These are phyloP conservation scores for Pachypanchax playfairii DNA, from an alignment of 2,113 vertebrate genomes.

Conservation along the genomic window DNA sequence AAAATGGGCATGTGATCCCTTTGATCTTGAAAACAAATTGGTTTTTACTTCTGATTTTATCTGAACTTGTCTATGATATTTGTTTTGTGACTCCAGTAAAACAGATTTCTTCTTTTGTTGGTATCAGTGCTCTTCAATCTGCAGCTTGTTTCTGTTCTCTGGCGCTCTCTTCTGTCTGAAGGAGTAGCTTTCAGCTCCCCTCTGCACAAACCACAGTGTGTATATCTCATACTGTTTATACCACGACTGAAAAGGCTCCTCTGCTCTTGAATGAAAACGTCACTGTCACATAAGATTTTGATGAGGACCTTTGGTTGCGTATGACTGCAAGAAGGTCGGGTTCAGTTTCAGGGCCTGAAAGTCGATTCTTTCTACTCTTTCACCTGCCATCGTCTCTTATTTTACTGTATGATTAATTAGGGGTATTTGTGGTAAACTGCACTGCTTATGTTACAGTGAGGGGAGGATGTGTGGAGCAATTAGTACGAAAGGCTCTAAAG, in stretches of 20 bases:
- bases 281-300: slow-evolving; percentile 64
- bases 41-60: not conserved
- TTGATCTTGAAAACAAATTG: too few relatives aligned
- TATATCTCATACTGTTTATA: slow-evolving; percentile 18
- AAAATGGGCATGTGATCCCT: too few relatives aligned
- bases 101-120: not conserved
- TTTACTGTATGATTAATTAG: slow-evolving; percentile 82
- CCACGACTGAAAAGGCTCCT: slow-evolving; percentile 18
- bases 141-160: slow-evolving; percentile 1
- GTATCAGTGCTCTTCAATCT: not conserved
- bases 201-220: not conserved
- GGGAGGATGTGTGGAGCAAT: slow-evolving; percentile 62
- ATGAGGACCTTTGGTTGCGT: slow-evolving; percentile 63
- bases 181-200: not conserved
- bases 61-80: not conserved
- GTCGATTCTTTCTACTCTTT: slow-evolving; percentile 63
- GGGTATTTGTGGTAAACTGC: slow-evolving; percentile 75
- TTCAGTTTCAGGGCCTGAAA: slow-evolving; percentile 53
- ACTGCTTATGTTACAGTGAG: slow-evolving; percentile 76
- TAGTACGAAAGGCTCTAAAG: slow-evolving; percentile 57
- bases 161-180: not conserved
- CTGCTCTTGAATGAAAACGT: slow-evolving; percentile 39
- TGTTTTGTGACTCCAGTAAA: not conserved
- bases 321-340: slow-evolving; percentile 42
- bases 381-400: slow-evolving; percentile 75